A percentile compares a stretch with the other conserved stretches of the same genome.
These are phyloP conservation scores for Pantherophis guttatus DNA, from an alignment of 2,113 vertebrate species.

Conservation along the genomic window DNA sequence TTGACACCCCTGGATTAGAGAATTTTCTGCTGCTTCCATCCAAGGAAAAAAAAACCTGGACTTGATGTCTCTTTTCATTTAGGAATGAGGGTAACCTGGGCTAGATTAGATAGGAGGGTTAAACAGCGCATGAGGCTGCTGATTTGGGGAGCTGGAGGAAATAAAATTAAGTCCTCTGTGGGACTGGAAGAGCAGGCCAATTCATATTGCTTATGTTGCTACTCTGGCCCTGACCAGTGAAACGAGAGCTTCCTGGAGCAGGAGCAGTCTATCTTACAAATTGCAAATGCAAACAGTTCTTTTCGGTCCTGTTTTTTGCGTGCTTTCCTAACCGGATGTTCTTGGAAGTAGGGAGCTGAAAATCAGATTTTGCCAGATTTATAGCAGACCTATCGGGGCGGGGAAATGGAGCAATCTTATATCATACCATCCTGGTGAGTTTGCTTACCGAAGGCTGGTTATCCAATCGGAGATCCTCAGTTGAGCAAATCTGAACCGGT, in stretches of 20 bases:
- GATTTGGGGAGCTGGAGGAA: neutral
- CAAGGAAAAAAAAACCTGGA: neutral
- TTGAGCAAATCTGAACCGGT: neutral
- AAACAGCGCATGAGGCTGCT: neutral
- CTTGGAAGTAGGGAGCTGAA: neutral
- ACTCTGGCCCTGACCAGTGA: too few species aligned
- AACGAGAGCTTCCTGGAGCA: neutral
- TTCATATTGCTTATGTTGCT: neutral
- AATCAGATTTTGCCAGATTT: neutral
- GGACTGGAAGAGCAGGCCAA: neutral
- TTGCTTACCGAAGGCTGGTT: neutral
- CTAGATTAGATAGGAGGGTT: neutral
- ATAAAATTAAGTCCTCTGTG: neutral
- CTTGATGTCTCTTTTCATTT: neutral
- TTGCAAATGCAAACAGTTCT: neutral
- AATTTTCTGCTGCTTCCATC: neutral
- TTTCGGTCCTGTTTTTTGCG: neutral
- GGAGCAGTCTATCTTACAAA: neutral
- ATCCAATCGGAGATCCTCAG: neutral
- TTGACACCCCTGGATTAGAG: neutral
- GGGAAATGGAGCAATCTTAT: neutral
- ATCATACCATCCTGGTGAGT: neutral
- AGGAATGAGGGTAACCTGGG: neutral
- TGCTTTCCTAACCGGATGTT: neutral
- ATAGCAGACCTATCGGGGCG: neutral